Conservation (phyloP, 2,797 vertebrate genomes). For the Trematomus bernacchii region DNA sequence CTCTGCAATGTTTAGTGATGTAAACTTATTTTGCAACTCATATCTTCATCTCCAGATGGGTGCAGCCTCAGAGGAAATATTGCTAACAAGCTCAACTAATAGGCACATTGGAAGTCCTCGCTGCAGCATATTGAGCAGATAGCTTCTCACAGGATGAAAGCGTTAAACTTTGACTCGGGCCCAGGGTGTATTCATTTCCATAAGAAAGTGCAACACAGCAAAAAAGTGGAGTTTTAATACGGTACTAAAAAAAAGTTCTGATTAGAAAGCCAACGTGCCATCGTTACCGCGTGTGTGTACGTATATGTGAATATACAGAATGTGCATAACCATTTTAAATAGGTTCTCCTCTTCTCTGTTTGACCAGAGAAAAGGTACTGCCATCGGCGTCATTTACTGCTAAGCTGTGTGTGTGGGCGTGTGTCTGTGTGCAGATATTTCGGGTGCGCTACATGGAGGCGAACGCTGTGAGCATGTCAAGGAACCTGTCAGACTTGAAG, state of each 20-base stretch:
- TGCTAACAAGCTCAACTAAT: slow-evolving; percentile 80
- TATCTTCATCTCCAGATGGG: slow-evolving; percentile 79
- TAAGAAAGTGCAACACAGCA: slow-evolving; percentile 73
- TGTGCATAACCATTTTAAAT: slow-evolving; percentile 12
- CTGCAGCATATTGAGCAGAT: slow-evolving; percentile 75
- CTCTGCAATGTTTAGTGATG: slow-evolving; percentile 68
- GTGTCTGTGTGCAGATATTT: slow-evolving; percentile 54
- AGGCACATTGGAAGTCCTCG: slow-evolving; percentile 69
- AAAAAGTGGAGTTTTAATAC: slow-evolving; percentile 65
- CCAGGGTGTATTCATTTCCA: slow-evolving; percentile 60
- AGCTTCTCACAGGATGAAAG: slow-evolving; percentile 74
- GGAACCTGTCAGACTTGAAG: slow-evolving; percentile 85
- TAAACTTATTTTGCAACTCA: slow-evolving; percentile 73
- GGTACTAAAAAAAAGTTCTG: slow-evolving; percentile 25
- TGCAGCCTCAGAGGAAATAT: slow-evolving; percentile 72
- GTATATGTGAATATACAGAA: background rate
- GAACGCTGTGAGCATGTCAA: slow-evolving; percentile 82
- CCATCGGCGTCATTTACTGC: slow-evolving; percentile 49
- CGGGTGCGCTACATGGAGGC: slow-evolving; percentile 50
- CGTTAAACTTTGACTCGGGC: slow-evolving; percentile 68
- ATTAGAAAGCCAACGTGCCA: slow-evolving; percentile 44
- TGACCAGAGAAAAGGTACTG: slow-evolving; percentile 46
- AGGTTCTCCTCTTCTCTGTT: slow-evolving; percentile 32
- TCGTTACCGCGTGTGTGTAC: background rate
- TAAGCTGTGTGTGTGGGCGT: slow-evolving; percentile 41